Percentiles rank a stretch among this genome's conserved stretches.
phyloP scores from a whole-genome alignment of 1,140 invertebrate genomes.

The Dinoponera quadriceps region DNA sequence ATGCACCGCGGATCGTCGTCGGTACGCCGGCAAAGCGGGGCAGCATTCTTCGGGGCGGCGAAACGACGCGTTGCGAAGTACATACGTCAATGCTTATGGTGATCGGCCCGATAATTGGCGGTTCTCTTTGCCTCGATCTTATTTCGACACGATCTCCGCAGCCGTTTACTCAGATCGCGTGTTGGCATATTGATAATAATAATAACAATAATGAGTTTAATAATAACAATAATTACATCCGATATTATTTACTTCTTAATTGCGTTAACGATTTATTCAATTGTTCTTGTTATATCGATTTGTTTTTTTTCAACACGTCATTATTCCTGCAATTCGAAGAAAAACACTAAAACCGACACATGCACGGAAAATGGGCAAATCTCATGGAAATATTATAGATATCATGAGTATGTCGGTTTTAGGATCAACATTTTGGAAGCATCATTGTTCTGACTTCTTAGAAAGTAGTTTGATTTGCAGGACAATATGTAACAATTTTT shows the following conservation, averaged over 20 bases:
- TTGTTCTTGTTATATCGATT: not conserved
- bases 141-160: not conserved
- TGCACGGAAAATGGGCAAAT: too few species aligned
- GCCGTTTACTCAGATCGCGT: not conserved
- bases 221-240: too few species aligned
- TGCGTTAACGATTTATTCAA: not conserved
- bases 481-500: too few species aligned
- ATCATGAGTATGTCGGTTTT: too few species aligned
- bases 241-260: not conserved
- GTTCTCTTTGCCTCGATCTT: not conserved
- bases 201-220: too few species aligned
- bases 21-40: too few species aligned
- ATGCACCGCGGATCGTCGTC: constrained; percentile 19
- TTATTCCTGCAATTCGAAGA: too few species aligned
- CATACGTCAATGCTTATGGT: not conserved
- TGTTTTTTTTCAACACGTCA: not conserved
- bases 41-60: constrained; percentile 38
- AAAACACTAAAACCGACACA: too few species aligned
- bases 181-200: not conserved
- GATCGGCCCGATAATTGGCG: constrained; percentile 7
- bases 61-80: constrained; percentile 17
- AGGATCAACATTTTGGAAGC: too few species aligned
- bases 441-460: too few species aligned
- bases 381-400: too few species aligned
- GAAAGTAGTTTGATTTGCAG: too few species aligned